Percentiles rank a stretch among this genome's conserved stretches.
Conservation (phyloP, 2,113 vertebrate species). For the Neogobius melanostomus region DNA sequence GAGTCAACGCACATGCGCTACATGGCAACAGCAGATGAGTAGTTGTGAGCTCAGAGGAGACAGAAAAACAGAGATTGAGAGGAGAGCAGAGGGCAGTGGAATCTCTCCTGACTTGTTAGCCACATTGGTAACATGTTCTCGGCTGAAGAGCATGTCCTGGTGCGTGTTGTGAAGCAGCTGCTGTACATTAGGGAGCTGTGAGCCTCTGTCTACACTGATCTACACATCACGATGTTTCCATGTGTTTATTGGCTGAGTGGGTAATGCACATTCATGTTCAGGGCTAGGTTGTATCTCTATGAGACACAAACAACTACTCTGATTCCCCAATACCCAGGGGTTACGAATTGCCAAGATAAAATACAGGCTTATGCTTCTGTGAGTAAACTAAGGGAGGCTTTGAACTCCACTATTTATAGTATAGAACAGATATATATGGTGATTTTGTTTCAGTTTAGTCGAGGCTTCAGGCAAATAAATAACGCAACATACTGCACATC, state of each 20-base stretch:
- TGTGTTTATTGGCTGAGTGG: slow-evolving; percentile 30
- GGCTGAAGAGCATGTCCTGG: slow-evolving; percentile 30
- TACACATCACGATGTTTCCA: slow-evolving; percentile 2
- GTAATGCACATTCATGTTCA: slow-evolving; percentile 6
- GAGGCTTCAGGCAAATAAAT: not conserved
- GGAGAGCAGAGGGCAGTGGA: slow-evolving; percentile 5
- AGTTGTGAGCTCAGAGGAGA: not conserved
- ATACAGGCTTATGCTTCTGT: not conserved
- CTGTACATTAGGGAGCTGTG: slow-evolving; percentile 35
- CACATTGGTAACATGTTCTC: slow-evolving; percentile 42
- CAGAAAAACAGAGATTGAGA: slow-evolving; percentile 10
- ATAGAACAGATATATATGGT: not conserved
- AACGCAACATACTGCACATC: not conserved
- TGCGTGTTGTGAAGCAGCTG: slow-evolving; percentile 16
- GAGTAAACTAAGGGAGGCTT: slow-evolving; percentile 1
- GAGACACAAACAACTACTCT: not conserved
- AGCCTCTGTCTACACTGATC: not conserved
- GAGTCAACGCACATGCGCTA: no score
- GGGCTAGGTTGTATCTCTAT: not conserved
- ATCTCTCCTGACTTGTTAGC: slow-evolving; percentile 51
- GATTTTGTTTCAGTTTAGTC: not conserved
- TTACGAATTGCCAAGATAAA: not conserved
- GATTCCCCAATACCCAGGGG: slow-evolving; percentile 2
- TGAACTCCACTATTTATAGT: not conserved
- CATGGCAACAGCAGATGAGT: no score